Conservation (phyloP, 2,113 vertebrate species). For the Xenus cinereus region DNA sequence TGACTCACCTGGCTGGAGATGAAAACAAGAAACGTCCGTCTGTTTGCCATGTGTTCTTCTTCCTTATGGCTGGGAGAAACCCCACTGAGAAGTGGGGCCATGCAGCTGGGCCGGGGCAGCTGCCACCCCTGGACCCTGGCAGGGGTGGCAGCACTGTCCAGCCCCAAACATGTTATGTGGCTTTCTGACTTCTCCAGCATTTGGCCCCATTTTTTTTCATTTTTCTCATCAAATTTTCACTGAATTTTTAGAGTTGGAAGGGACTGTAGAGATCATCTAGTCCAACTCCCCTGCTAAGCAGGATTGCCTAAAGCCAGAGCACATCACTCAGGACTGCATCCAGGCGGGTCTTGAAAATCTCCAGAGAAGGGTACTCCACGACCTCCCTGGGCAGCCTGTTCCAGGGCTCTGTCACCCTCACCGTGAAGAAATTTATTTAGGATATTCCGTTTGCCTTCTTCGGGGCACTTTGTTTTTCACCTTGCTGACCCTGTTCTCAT, state of each 20-base stretch:
- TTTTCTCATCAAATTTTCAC: background rate
- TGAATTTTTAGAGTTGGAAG: no score
- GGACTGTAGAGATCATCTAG: no score
- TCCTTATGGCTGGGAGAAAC: background rate
- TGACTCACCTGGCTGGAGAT: accelerated
- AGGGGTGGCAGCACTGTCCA: background rate
- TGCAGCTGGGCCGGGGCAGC: background rate
- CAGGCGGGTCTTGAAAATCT: no score
- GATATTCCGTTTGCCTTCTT: background rate
- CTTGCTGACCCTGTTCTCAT: background rate
- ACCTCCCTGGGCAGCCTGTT: no score
- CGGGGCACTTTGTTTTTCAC: background rate
- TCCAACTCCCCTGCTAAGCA: no score
- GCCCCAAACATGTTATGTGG: accelerated
- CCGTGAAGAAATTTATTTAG: no score
- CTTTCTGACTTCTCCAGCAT: background rate
- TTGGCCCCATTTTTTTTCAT: background rate
- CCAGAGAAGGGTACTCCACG: no score
- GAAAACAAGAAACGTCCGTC: background rate
- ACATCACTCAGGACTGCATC: no score
- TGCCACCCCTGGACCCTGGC: accelerated
- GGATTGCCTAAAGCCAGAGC: no score
- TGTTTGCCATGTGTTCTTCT: background rate
- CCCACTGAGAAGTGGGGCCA: accelerated
- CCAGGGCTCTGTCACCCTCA: no score